Evolutionary conservation across 2,888 invertebrate species (phyloP).

Genomic region (Cephus rjabovi): DNA sequence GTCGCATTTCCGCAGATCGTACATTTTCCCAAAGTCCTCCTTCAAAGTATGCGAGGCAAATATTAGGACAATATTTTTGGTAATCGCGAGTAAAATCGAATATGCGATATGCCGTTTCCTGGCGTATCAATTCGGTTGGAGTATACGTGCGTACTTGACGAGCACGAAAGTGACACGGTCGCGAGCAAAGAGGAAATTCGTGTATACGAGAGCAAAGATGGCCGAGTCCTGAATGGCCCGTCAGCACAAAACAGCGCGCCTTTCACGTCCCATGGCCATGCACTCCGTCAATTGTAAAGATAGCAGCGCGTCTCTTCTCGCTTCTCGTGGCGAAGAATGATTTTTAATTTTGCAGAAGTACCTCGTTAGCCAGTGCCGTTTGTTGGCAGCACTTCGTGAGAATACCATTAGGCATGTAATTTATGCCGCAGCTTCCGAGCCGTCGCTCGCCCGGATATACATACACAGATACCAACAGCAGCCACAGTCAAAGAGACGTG

Average conservation of each 20-base stretch:
- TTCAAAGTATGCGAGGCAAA: not conserved
- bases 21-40: not conserved
- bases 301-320: not conserved
- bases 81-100: not conserved
- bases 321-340: not conserved
- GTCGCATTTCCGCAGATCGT: not conserved
- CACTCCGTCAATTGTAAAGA: not conserved
- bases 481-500: not conserved
- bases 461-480: not conserved
- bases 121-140: not conserved
- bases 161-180: not conserved
- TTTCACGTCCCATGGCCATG: not conserved
- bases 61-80: not conserved
- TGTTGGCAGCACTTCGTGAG: not conserved
- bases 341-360: conserved; percentile 5
- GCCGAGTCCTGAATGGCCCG: not conserved
- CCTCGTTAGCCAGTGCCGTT: conserved; percentile 1
- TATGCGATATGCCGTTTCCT: not conserved
- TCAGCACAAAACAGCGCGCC: not conserved
- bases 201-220: not conserved
- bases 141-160: not conserved
- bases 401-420: not conserved
- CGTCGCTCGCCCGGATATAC: not conserved
- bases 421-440: not conserved
- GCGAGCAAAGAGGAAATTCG: not conserved